Evolutionary conservation across 2,113 vertebrate species (phyloP).

Genomic region (Oryzias woworae): DNA sequence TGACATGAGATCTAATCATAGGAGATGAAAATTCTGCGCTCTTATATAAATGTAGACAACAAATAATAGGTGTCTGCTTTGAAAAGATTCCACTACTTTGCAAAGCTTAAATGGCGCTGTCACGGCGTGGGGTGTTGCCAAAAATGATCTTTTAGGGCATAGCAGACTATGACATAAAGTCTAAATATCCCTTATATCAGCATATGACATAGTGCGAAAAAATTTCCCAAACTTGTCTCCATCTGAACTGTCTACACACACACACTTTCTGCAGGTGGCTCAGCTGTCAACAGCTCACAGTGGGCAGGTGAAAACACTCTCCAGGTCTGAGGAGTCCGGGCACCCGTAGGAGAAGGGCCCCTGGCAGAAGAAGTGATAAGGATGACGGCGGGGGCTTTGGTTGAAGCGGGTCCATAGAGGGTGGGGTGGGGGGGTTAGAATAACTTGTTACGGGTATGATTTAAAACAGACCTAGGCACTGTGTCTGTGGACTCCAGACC

Average conservation of each 20-base stretch:
- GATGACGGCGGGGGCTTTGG: background rate
- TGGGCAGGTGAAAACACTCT: conserved; percentile 51
- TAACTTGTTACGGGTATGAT: conserved; percentile 34
- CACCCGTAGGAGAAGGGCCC: conserved; percentile 15
- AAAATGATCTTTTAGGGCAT: background rate
- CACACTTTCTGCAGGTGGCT: conserved; percentile 54
- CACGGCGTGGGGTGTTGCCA: background rate
- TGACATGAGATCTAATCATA: no score
- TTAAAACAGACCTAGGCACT: conserved; percentile 50
- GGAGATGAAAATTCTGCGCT: no score
- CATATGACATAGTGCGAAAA: no score
- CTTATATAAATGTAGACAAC: no score
- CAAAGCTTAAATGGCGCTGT: no score
- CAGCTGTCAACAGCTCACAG: conserved; percentile 45
- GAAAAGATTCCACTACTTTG: no score
- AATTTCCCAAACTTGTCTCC: background rate
- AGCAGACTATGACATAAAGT: background rate
- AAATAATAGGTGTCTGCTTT: no score
- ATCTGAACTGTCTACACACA: background rate
- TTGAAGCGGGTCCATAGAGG: background rate
- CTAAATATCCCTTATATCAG: background rate
- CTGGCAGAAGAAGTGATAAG: conserved; percentile 34
- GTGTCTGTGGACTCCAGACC: conserved; percentile 45
- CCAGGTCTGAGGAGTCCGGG: conserved; percentile 28
- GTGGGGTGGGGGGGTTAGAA: conserved; percentile 24